Conservation (phyloP, 2,113 vertebrate species). For the Oxyura jamaicensis region DNA sequence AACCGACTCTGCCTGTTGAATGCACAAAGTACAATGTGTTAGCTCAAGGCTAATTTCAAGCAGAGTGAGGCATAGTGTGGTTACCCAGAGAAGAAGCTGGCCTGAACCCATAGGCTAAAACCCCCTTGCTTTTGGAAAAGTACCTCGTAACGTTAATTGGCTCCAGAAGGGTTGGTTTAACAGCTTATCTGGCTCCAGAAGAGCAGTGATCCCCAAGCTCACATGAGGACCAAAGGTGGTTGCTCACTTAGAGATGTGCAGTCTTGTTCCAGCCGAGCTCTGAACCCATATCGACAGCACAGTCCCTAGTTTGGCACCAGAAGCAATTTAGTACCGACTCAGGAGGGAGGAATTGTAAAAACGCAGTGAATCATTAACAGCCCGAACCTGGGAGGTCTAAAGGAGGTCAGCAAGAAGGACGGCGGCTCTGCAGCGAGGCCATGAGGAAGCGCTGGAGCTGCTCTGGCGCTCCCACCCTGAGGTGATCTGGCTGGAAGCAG, state of each 20-base stretch:
- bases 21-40: not conserved
- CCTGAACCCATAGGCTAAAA: not conserved
- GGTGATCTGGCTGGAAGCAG: conserved; percentile 27
- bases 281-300: not conserved
- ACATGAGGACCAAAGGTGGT: not conserved
- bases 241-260: rapidly evolving
- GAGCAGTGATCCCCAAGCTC: not conserved
- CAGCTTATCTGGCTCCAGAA: not conserved
- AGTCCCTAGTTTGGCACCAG: not conserved
- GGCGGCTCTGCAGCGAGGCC: not conserved
- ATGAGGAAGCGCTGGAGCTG: not conserved
- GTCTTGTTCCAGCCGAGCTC: not conserved
- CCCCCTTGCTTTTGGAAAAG: not conserved
- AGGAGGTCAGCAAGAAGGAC: not conserved
- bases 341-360: not conserved
- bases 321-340: not conserved
- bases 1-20: not conserved
- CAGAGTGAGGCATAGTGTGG: conserved; percentile 16
- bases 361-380: not conserved
- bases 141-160: not conserved
- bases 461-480: not conserved
- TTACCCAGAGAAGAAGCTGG: conserved; percentile 29
- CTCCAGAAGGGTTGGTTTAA: not conserved
- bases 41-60: conserved; percentile 9
- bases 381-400: conserved; percentile 27